A percentile compares a stretch with the other conserved stretches of the same genome.
These are phyloP conservation scores for Neomonachus schauinslandi DNA, from an alignment of 2,113 vertebrate genomes.

Conservation along the genomic window DNA sequence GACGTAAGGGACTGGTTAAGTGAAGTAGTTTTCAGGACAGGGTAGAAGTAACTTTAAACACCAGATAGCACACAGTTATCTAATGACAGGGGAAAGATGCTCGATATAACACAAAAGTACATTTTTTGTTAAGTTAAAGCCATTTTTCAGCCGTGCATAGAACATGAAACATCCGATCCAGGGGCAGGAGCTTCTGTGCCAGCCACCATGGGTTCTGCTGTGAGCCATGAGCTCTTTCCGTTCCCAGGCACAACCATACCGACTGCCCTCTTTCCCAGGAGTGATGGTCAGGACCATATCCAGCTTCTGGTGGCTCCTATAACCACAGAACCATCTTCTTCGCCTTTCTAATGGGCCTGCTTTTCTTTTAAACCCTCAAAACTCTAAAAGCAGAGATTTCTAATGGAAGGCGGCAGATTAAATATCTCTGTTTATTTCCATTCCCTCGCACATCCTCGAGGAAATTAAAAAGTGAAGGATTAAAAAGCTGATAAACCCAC, in stretches of 20 bases:
- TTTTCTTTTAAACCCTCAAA: not conserved
- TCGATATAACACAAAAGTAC: not conserved
- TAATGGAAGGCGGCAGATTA: not conserved
- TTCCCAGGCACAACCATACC: not conserved
- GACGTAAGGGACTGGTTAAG: not conserved
- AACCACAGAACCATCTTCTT: not conserved
- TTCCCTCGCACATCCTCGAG: not conserved
- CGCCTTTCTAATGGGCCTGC: not conserved
- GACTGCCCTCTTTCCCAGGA: not conserved
- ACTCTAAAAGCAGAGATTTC: constrained; percentile 9
- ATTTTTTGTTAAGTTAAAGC: not conserved
- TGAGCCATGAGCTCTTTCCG: not conserved
- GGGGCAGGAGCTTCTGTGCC: not conserved
- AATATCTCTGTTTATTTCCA: not conserved
- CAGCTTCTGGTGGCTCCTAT: not conserved
- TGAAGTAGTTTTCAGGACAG: not conserved
- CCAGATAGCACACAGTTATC: not conserved
- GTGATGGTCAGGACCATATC: not conserved
- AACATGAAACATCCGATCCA: not conserved
- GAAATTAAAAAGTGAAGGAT: not conserved
- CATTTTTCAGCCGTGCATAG: not conserved
- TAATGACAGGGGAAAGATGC: not conserved
- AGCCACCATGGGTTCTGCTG: not conserved
- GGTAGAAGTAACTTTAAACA: not conserved
- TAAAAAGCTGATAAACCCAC: not conserved